Evolutionary conservation across 2,888 invertebrate species (phyloP), one percentile per base, ranked within the genome.

Genomic region (Eumacrocentrus americanus): DNA sequence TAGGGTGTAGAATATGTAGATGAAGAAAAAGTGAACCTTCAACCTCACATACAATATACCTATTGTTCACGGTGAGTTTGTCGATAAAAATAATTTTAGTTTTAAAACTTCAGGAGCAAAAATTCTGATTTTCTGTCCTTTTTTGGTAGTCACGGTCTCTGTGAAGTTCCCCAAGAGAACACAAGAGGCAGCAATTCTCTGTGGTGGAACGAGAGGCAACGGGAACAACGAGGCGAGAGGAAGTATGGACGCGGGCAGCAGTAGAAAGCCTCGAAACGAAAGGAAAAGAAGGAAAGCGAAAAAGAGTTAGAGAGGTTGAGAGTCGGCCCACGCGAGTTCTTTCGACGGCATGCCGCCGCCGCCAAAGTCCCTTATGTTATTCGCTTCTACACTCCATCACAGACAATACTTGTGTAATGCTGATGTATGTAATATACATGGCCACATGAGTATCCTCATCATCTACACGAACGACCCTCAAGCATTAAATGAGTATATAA

Each of bases 301-400:
- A n/a, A n/a, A n/a, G n/a, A n/a, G n/a, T n/a, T n/a, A n/a, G n/a
- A n/a, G n/a, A n/a, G n/a, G 46, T 58, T 51, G 53, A 51, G 47
- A 25, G 52, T 48, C 64, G 54, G 59, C 64, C 66, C 61, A 66
- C 66, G 61, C 64, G 61, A 34, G 47, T 25, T 37, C 9, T n/a
- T 25, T 61, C 50, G 44, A 52, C 61, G 23, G 51, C 42, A 29
- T 57, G 23, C 7, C n/a, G 29, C 29, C 54, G 23, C 61, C 58
- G 59, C 61, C 61, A 60, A 61, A 59, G 67, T 58, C 57, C n/a
- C 42, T 51, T 44, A 48, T n/a, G n/a, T n/a, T n/a, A n/a, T n/a
- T n/a, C n/a, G n/a, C n/a, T n/a, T n/a, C n/a, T n/a, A n/a, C n/a
- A n/a, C 44, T 40, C 29, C 34, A 20, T 40, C 58, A 42, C 44